Evolutionary conservation across 2,888 invertebrate genomes (phyloP).

Genomic region (Apamea anceps): DNA sequence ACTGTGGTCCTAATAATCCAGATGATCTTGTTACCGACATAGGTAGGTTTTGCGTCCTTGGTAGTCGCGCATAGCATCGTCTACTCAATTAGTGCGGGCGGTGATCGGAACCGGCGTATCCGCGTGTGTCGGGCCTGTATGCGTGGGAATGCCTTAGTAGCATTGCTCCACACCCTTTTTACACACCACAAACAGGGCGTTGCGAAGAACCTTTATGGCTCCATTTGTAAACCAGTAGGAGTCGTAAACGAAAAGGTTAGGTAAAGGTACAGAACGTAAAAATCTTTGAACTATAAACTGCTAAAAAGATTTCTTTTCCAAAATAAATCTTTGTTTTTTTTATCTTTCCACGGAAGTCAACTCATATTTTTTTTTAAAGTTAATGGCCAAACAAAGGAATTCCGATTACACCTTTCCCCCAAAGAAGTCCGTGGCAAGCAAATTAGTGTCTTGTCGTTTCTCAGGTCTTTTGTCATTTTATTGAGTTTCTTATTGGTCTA

Average conservation of each 20-base stretch:
- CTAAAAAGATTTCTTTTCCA: not conserved
- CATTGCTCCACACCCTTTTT: conserved; percentile 76
- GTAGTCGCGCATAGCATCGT: conserved; percentile 73
- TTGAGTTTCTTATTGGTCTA: not conserved
- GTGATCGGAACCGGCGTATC: conserved; percentile 87
- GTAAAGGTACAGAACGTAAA: conserved; percentile 26
- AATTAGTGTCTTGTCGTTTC: not conserved
- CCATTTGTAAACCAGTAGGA: conserved; percentile 47
- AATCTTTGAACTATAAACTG: not conserved
- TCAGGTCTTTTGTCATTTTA: not conserved
- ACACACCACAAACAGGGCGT: conserved; percentile 66
- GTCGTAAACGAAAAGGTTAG: conserved; percentile 39
- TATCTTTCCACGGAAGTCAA: not conserved
- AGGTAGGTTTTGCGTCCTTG: conserved; percentile 74
- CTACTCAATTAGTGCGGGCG: conserved; percentile 86
- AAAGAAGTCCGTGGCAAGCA: not conserved
- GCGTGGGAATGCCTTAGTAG: conserved; percentile 84
- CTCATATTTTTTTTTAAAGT: not conserved
- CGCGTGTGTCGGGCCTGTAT: conserved; percentile 79
- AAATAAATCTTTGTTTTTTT: conserved; percentile 4
- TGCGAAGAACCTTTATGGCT: conserved; percentile 61
- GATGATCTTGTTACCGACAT: conserved; percentile 54
- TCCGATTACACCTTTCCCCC: not conserved
- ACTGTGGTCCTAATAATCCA: conserved; percentile 25
- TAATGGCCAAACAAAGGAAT: not conserved